phyloP scores from a whole-genome alignment of 2,888 invertebrate genomes.

The Latrodectus hesperus region DNA sequence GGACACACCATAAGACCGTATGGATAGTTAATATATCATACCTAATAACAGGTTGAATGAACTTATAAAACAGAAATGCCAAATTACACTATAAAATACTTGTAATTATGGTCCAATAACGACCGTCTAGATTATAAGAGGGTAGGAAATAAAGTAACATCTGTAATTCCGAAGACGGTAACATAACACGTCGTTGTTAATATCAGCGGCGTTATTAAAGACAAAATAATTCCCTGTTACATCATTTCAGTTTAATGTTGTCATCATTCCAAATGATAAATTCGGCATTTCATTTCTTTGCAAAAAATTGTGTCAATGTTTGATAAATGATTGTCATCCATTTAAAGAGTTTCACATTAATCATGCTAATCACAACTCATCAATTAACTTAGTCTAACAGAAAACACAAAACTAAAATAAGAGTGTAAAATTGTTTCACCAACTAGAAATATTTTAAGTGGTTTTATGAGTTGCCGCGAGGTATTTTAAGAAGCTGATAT shows the following conservation, averaged over 20 bases:
- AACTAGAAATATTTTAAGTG: too few species aligned
- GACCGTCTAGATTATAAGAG: not conserved
- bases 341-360: constrained; percentile 31
- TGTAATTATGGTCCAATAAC: constrained; percentile 41
- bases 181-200: constrained; percentile 22
- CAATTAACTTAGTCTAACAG: constrained; percentile 23
- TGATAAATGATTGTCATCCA: constrained; percentile 6
- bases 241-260: constrained; percentile 24
- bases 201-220: constrained; percentile 32
- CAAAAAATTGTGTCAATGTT: constrained; percentile 2
- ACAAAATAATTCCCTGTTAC: constrained; percentile 24
- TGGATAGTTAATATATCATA: constrained; percentile 37
- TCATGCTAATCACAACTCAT: constrained; percentile 26
- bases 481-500: too few species aligned
- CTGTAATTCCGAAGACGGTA: constrained; percentile 20
- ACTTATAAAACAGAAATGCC: constrained; percentile 21
- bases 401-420: not conserved
- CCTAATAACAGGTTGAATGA: constrained; percentile 34
- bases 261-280: constrained; percentile 23
- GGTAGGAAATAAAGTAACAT: constrained; percentile 7
- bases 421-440: not conserved
- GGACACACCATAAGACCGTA: not conserved
- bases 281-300: not conserved
- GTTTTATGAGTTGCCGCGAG: too few species aligned
- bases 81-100: constrained; percentile 19